Evolutionary conservation across 2,888 invertebrate genomes (phyloP), one percentile per base, ranked within the genome.

Genomic region (Orthosia incerta): DNA sequence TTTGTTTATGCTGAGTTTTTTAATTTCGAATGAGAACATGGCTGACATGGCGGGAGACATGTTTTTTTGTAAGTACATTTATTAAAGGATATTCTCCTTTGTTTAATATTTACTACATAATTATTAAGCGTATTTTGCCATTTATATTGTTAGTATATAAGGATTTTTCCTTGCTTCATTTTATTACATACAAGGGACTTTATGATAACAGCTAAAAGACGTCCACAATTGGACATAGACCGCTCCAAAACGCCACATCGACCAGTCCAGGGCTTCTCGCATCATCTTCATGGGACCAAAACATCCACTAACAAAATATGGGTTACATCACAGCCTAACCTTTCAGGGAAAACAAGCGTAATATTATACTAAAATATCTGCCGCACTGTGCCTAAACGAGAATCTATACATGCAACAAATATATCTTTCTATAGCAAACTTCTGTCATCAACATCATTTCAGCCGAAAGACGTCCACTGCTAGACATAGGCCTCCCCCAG

Each of bases 1-100:
- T 61, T 61, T 76, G 53, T 70, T 69, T 59, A 62, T 57, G 45
- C n/a, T n/a, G 71, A 51, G 48, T 59, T 79, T 74, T 79, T 46
- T 23, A 61, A 51, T 78, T 60, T 55, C 48, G 39, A 67, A 60
- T 31, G n/a, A 39, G 18, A 20, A 69, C 45, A 69, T n/a, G 16
- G 15, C 12, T 45, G 16, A 69, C 45, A 69, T n/a, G 16, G 15
- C 12, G 51, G 16, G 18, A n/a, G 15, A 9, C 5, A 5, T 65
- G 20, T n/a, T 55, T 15, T 56, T 18, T 26, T 74, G 3, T n/a
- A 7, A 57, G 45, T 26, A 46, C 18, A 2, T 45, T 53, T 45
- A 23, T 15, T 55, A 39, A 53, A 66, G 16, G 31, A 31, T 39
- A 1, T 39, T 7, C 26, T 48, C n/a, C n/a, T 66, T 66, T 26